These are phyloP conservation scores for Harpagoxenus sublaevis DNA, from an alignment of 2,888 invertebrate genomes.

Conservation along the genomic window DNA sequence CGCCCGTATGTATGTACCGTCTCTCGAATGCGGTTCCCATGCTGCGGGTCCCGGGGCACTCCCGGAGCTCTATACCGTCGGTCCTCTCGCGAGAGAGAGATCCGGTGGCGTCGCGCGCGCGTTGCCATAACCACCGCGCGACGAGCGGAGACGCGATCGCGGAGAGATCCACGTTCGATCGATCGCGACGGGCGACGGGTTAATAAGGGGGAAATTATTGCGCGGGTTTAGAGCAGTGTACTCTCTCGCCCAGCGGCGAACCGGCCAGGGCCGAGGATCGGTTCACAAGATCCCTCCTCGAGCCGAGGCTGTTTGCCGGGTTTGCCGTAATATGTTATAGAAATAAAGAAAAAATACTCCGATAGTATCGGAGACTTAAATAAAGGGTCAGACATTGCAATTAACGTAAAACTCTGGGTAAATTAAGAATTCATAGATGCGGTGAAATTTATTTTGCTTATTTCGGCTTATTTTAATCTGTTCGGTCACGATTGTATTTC, in stretches of 20 bases:
- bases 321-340: neutral
- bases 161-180: constrained; percentile 43
- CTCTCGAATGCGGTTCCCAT: constrained; percentile 65
- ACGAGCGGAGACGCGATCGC: constrained; percentile 33
- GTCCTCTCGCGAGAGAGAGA: constrained; percentile 24
- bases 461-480: neutral
- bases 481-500: neutral
- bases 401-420: neutral
- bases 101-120: constrained; percentile 14
- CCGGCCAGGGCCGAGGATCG: neutral
- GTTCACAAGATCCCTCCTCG: neutral
- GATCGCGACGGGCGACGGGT: constrained; percentile 19
- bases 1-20: constrained; percentile 68
- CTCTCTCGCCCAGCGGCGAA: constrained; percentile 25
- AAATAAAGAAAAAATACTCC: neutral
- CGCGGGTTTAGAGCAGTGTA: constrained; percentile 27
- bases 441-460: neutral
- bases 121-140: constrained; percentile 42
- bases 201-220: constrained; percentile 49
- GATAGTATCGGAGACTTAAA: neutral
- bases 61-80: constrained; percentile 23
- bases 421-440: neutral
- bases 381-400: neutral
- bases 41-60: constrained; percentile 36
- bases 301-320: neutral